phyloP scores from a whole-genome alignment of 2,888 invertebrate genomes.

The Gnatocerus cornutus region DNA sequence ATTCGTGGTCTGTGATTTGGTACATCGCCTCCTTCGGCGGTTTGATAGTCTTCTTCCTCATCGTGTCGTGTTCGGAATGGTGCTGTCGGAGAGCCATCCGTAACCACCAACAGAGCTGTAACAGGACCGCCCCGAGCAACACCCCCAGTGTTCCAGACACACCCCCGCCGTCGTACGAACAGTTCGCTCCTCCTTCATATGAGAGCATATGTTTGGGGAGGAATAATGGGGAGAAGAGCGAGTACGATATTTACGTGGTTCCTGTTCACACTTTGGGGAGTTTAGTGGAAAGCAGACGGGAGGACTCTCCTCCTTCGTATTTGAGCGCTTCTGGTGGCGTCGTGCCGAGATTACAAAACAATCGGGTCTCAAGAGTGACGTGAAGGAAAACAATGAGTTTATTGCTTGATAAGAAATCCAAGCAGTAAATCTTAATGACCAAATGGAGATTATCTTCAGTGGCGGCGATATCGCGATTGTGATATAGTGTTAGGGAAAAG shows the following conservation, averaged over 20 bases:
- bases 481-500: slow-evolving; percentile 28
- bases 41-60: slow-evolving; percentile 74
- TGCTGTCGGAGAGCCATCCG: slow-evolving; percentile 70
- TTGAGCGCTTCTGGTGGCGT: slow-evolving; percentile 33
- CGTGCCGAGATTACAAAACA: slow-evolving; percentile 1
- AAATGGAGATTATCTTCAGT: slow-evolving; percentile 16
- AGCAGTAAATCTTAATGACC: slow-evolving; percentile 21
- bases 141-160: slow-evolving; percentile 63
- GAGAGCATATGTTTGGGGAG: slow-evolving; percentile 69
- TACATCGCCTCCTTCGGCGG: slow-evolving; percentile 76
- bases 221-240: slow-evolving; percentile 66
- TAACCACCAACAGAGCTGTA: slow-evolving; percentile 36
- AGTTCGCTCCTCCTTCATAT: slow-evolving; percentile 75
- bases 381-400: slow-evolving; percentile 24
- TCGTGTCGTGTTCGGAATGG: slow-evolving; percentile 75
- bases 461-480: slow-evolving; percentile 27
- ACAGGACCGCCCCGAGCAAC: slow-evolving; percentile 67
- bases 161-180: slow-evolving; percentile 74
- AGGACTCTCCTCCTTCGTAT: slow-evolving; percentile 60
- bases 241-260: slow-evolving; percentile 72
- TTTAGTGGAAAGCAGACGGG: slow-evolving; percentile 58
- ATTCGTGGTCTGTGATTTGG: slow-evolving; percentile 75
- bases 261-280: slow-evolving; percentile 69
- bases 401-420: slow-evolving; percentile 29
- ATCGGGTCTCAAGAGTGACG: slow-evolving; percentile 27